Evolutionary conservation across 53 echinoderm and acorn worm genomes (phyloP), one percentile per base, ranked within the genome.

Genomic region (Holothuria leucospilota): DNA sequence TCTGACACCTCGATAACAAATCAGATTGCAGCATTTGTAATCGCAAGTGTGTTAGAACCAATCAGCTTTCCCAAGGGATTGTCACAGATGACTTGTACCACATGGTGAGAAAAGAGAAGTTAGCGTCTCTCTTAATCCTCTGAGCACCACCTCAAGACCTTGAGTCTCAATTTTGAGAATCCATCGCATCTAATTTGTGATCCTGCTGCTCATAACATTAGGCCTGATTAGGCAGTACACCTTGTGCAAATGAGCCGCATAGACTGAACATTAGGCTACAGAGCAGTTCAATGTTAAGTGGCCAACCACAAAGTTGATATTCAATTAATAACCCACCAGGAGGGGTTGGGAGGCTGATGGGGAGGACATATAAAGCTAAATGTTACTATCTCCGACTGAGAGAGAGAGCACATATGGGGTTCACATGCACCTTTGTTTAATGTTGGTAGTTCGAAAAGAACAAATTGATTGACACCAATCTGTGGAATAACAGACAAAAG

Each of bases 131-230:
- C 25, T 56, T 75, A 75, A 75, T 75, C 75, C 49, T 75, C 75
- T 53, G 52, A 75, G 41, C 75, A 75, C 75, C 75, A 75, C 75
- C 75, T 49, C 51, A 15, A 75, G 75, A 75, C 75, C 75, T 75
- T 75, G 75, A n/a, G 52, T 75, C 51, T 56, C 51, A 51, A 75
- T 51, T 75, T 75, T 51, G 51, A 75, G 52, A 49, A 75, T 75
- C 75, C 41, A 75, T 24, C 52, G 75, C 75, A 24, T 46, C 75
- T 75, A 75, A 75, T 52, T n/a, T 75, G 75, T 75, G 56, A 56
- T 53, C 75, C 49, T 75, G 75, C 75, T 75, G 75, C 51, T 75
- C 75, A 75, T 75, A 75, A 75, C 75, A 75, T 75, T 75, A 75
- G 75, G 75, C 75, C 51, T 75, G 75, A 75, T 75, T 75, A 75